Evolutionary conservation across 2,888 invertebrate genomes (phyloP).

Genomic region (Drosophila picticornis): DNA sequence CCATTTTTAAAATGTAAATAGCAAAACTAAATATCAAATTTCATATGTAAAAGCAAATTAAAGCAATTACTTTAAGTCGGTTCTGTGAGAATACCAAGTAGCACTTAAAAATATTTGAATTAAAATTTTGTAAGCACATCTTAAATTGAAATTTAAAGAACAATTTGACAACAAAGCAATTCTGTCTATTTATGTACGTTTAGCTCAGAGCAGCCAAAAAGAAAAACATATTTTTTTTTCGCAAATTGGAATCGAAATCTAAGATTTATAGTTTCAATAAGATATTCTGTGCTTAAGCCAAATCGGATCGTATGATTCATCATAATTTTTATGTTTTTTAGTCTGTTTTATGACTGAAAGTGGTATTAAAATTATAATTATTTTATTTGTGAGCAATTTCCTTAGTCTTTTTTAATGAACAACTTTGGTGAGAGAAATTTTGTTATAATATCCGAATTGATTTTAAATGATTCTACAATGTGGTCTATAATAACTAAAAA

Average conservation of each 20-base stretch:
- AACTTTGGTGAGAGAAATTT: background rate
- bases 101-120: background rate
- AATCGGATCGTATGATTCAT: too few species aligned
- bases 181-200: too few species aligned
- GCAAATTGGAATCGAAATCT: background rate
- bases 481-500: background rate
- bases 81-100: too few species aligned
- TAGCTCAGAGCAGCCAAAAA: too few species aligned
- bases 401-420: background rate
- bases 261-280: background rate
- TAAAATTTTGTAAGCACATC: background rate
- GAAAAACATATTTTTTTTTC: background rate
- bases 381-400: background rate
- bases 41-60: background rate
- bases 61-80: too few species aligned
- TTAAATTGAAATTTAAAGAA: too few species aligned
- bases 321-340: too few species aligned
- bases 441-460: background rate
- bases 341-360: too few species aligned
- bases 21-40: background rate
- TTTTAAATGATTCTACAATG: background rate
- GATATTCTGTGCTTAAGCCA: background rate
- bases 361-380: background rate
- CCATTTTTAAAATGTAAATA: background rate
- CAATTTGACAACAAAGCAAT: too few species aligned